Percentiles rank a stretch among this genome's conserved stretches.
These are phyloP conservation scores for Pycnomerus fuliginosus DNA, from an alignment of 2,888 invertebrate genomes.

Conservation along the genomic window DNA sequence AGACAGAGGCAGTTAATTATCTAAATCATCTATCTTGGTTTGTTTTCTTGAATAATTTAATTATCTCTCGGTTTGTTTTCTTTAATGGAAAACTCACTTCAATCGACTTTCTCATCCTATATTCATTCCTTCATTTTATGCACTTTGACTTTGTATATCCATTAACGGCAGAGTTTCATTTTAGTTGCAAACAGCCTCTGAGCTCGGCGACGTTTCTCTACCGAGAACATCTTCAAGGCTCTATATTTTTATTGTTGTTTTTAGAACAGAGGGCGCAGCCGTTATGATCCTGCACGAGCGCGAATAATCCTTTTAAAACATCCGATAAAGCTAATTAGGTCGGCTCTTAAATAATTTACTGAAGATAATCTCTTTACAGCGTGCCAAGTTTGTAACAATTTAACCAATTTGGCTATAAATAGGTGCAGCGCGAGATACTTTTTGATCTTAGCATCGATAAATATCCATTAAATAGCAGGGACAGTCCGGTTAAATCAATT, in stretches of 20 bases:
- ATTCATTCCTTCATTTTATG: no score
- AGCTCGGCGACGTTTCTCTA: no score
- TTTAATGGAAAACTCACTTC: constrained; percentile 1
- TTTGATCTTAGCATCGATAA: constrained; percentile 12
- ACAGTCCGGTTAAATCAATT: constrained; percentile 1
- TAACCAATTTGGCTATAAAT: constrained; percentile 23
- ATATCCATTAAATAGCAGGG: constrained; percentile 13
- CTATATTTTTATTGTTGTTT: no score
- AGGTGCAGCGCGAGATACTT: constrained; percentile 12
- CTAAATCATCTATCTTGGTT: no score
- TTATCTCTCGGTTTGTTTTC: constrained; percentile 10
- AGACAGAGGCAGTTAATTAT: no score
- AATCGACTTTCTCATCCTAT: no score
- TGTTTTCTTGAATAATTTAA: constrained; percentile 12
- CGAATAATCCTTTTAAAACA: constrained; percentile 34
- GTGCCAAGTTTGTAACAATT: constrained; percentile 34
- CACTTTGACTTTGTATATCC: no score
- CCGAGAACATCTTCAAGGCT: no score
- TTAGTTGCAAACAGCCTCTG: no score
- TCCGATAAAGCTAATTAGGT: constrained; percentile 34
- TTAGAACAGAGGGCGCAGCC: no score
- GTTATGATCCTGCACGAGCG: constrained; percentile 29
- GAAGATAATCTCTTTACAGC: constrained; percentile 29
- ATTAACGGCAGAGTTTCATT: no score
- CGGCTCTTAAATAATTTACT: constrained; percentile 30